Conservation (phyloP, 2,797 vertebrate genomes). For the Morus bassanus region DNA sequence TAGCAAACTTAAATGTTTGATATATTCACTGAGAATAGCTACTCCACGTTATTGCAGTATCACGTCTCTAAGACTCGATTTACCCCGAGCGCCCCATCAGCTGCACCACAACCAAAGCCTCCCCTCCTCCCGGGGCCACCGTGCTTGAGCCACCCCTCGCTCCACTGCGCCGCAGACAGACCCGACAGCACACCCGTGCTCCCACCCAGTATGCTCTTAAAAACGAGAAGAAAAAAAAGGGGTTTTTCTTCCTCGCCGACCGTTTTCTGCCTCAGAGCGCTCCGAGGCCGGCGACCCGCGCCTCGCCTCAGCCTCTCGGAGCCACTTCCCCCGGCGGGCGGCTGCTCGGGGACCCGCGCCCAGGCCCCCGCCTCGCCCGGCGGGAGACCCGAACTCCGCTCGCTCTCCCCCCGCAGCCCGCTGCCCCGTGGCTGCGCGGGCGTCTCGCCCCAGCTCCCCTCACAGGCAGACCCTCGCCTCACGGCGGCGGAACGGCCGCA, state of each 20-base stretch:
- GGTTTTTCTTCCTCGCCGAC: neutral
- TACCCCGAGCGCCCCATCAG: neutral
- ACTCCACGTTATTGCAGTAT: fast-evolving
- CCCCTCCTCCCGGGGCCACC: neutral
- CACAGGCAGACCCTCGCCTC: neutral
- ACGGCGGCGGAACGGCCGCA: neutral
- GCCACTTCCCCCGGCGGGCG: neutral
- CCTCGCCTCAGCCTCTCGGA: neutral
- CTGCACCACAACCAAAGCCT: neutral
- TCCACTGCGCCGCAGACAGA: too few relatives aligned
- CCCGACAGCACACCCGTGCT: neutral
- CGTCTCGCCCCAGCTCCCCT: neutral
- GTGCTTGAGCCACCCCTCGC: neutral
- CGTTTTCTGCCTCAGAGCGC: neutral
- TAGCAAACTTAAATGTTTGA: neutral
- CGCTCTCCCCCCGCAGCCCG: fast-evolving
- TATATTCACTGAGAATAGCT: neutral
- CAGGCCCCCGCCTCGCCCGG: too few relatives aligned
- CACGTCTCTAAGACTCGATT: fast-evolving
- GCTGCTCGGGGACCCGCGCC: too few relatives aligned
- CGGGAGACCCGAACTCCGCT: neutral
- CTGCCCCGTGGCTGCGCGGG: neutral
- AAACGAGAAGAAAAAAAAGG: fast-evolving
- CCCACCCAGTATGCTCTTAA: neutral
- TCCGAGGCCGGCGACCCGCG: neutral